These are phyloP conservation scores for Choristoneura rosaceana DNA, from an alignment of 2,888 invertebrate species.

Conservation along the genomic window DNA sequence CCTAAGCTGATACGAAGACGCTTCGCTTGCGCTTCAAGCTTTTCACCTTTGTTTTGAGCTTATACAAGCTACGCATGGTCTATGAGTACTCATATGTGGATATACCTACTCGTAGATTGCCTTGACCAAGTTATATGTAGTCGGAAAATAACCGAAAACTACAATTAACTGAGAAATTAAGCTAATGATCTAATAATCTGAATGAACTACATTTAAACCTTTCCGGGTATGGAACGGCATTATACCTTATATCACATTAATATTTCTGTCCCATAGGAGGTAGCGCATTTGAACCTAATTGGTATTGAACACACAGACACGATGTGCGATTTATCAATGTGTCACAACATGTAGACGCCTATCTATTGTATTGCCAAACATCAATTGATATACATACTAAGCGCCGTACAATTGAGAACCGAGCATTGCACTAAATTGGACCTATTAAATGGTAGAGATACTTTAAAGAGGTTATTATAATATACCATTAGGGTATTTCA, in stretches of 20 bases:
- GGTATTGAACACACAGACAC: constrained; percentile 23
- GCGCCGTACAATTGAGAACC: constrained; percentile 11
- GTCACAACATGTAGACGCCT: constrained; percentile 37
- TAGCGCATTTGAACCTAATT: constrained; percentile 19
- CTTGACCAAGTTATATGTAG: constrained; percentile 26
- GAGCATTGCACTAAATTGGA: constrained; percentile 10
- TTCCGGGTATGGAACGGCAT: constrained; percentile 23
- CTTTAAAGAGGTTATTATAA: no score
- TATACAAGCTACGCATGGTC: not conserved
- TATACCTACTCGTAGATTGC: no score
- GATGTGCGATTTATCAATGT: constrained; percentile 35
- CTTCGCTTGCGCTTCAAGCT: no score
- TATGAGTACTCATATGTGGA: not conserved
- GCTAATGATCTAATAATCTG: not conserved
- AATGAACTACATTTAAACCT: constrained; percentile 1
- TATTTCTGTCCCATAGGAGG: constrained; percentile 11
- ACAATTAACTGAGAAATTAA: not conserved
- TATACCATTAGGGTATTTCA: no score
- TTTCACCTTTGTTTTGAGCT: no score
- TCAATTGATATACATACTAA: constrained; percentile 21
- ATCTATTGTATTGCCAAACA: constrained; percentile 38
- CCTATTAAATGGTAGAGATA: not conserved
- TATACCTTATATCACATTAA: not conserved
- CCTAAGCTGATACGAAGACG: no score
- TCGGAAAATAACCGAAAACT: constrained; percentile 9